These are phyloP conservation scores for Entosphenus tridentatus DNA, from an alignment of 2,113 vertebrate species.

Conservation along the genomic window DNA sequence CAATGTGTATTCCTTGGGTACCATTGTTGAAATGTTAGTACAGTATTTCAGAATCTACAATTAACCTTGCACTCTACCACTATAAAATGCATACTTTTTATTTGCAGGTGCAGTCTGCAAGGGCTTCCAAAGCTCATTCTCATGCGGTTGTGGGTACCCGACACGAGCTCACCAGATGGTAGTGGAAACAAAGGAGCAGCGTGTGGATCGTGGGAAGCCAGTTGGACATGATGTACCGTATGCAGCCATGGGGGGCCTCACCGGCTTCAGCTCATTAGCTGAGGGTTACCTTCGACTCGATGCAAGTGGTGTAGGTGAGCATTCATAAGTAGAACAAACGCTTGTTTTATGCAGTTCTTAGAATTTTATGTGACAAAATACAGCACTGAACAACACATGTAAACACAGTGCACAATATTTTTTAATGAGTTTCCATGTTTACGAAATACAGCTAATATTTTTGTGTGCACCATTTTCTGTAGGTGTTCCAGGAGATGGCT, in stretches of 20 bases:
- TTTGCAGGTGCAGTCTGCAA: slow-evolving; percentile 38
- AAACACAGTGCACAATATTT: not conserved
- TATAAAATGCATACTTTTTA: not conserved
- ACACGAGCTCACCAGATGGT: slow-evolving; percentile 37
- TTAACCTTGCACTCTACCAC: too few species aligned
- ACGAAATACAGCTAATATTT: slow-evolving; percentile 11
- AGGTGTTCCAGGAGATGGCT: slow-evolving; percentile 23
- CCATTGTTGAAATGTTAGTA: too few species aligned
- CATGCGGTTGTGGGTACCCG: slow-evolving; percentile 53
- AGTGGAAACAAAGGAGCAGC: slow-evolving; percentile 49
- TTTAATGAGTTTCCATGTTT: slow-evolving; percentile 8
- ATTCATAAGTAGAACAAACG: slow-evolving; percentile 1
- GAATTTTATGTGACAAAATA: slow-evolving; percentile 7
- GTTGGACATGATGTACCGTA: slow-evolving; percentile 46
- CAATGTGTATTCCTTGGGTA: not conserved
- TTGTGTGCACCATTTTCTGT: not conserved
- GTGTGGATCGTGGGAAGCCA: slow-evolving; percentile 32
- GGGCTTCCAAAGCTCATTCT: slow-evolving; percentile 47
- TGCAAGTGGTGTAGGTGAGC: slow-evolving; percentile 30
- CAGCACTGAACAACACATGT: not conserved
- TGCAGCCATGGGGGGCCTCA: slow-evolving; percentile 59
- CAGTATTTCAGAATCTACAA: too few species aligned
- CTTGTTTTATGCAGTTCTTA: not conserved
- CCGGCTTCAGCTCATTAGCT: slow-evolving; percentile 53
- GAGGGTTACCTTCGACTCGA: slow-evolving; percentile 51